Percentiles rank a stretch among this genome's conserved stretches.
Conservation (phyloP, 2,888 invertebrate genomes). For the Griposia aprilina region DNA sequence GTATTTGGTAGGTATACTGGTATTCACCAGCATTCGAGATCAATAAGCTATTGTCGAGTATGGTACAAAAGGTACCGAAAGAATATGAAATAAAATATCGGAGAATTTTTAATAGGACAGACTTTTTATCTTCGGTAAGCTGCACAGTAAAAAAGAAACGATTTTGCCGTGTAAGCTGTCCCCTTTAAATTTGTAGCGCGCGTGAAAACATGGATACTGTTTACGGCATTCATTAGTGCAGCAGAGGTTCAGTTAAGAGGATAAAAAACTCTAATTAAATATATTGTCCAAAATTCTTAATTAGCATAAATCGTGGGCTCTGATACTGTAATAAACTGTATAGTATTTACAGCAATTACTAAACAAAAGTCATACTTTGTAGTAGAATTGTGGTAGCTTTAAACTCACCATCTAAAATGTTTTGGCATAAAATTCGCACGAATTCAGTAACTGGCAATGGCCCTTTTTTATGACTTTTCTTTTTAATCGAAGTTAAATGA, state of each 20-base stretch:
- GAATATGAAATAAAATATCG: neutral
- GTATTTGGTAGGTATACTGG: too few species aligned
- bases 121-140: constrained; percentile 20
- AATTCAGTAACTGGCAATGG: constrained; percentile 63
- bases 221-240: constrained; percentile 51
- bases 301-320: constrained; percentile 46
- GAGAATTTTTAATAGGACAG: constrained; percentile 2
- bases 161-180: constrained; percentile 40
- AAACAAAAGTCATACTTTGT: constrained; percentile 44
- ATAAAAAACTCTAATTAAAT: constrained; percentile 48
- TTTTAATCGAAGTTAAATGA: constrained; percentile 71
- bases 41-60: neutral
- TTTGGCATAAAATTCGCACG: constrained; percentile 59
- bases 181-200: constrained; percentile 31
- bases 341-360: constrained; percentile 34
- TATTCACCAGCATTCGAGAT: too few species aligned
- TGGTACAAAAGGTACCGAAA: neutral
- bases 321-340: constrained; percentile 36
- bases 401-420: constrained; percentile 58
- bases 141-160: constrained; percentile 10
- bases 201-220: constrained; percentile 35
- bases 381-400: constrained; percentile 41
- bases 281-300: constrained; percentile 43
- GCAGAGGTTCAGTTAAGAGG: constrained; percentile 39
- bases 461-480: constrained; percentile 67